Evolutionary conservation across 2,113 vertebrate genomes (phyloP).

Genomic region (Miniopterus natalensis): DNA sequence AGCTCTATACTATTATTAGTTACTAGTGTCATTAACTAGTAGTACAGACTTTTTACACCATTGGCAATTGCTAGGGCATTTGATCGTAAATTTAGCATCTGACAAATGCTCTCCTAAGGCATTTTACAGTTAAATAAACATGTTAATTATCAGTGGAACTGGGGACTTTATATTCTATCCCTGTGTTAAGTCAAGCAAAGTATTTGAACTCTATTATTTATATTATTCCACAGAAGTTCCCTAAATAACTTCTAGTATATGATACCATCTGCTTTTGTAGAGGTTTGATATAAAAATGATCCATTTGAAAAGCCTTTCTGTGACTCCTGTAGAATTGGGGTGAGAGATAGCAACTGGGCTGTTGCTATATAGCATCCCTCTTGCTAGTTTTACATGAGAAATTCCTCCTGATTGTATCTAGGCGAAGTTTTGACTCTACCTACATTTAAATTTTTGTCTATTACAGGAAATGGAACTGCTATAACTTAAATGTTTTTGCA

Average conservation of each 20-base stretch:
- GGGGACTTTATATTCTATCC: conserved; percentile 21
- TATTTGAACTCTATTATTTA: conserved; percentile 21
- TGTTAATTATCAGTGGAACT: not conserved
- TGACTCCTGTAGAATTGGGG: not conserved
- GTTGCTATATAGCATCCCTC: not conserved
- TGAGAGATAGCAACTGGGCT: not conserved
- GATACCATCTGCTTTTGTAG: not conserved
- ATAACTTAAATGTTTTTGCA: not conserved
- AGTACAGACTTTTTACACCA: not conserved
- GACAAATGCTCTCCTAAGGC: conserved; percentile 30
- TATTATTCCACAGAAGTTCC: not conserved
- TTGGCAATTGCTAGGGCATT: conserved; percentile 26
- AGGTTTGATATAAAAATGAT: not conserved
- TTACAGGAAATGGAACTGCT: not conserved
- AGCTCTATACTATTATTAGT: not conserved
- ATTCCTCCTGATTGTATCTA: conserved; percentile 41
- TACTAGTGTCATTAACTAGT: conserved; percentile 23
- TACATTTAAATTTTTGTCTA: conserved; percentile 12
- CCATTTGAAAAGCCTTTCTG: not conserved
- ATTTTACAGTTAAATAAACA: conserved; percentile 60
- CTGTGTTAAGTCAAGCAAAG: conserved; percentile 22
- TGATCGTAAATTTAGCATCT: conserved; percentile 32
- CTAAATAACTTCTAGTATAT: not conserved
- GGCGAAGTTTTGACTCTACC: not conserved
- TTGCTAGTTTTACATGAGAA: not conserved